These are phyloP conservation scores for Acrobasis suavella DNA, from an alignment of 2,888 invertebrate genomes.

Conservation along the genomic window DNA sequence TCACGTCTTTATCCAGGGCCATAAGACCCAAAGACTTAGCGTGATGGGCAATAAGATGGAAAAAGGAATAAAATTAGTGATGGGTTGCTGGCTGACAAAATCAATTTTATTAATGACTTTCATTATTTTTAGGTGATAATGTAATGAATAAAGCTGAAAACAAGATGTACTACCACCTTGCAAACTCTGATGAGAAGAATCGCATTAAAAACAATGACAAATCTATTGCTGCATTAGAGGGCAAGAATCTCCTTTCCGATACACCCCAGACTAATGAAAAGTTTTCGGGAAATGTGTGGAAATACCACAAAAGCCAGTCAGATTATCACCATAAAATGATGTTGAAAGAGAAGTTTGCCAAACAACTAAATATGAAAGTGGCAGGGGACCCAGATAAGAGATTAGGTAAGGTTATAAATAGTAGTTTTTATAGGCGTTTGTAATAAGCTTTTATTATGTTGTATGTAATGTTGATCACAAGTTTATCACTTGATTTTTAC, in stretches of 20 bases:
- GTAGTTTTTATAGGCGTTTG: too few relatives aligned
- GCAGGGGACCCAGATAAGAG: slow-evolving; percentile 51
- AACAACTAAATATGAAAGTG: slow-evolving; percentile 53
- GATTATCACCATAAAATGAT: slow-evolving; percentile 57
- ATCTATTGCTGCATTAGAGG: slow-evolving; percentile 69
- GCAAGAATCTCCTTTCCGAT: slow-evolving; percentile 65
- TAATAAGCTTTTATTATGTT: too few relatives aligned
- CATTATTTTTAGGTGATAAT: slow-evolving; percentile 63
- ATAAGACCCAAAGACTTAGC: too few relatives aligned
- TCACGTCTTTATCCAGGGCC: too few relatives aligned
- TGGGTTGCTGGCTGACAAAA: too few relatives aligned
- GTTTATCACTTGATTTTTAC: too few relatives aligned
- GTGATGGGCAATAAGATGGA: too few relatives aligned
- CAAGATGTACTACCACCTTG: slow-evolving; percentile 56
- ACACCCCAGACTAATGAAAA: slow-evolving; percentile 49
- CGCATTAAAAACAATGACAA: slow-evolving; percentile 72
- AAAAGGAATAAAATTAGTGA: too few relatives aligned
- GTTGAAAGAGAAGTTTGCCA: slow-evolving; percentile 64
- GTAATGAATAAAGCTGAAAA: slow-evolving; percentile 47
- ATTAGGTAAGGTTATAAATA: slow-evolving; percentile 44
- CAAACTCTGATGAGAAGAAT: slow-evolving; percentile 60
- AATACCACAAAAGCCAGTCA: slow-evolving; percentile 49
- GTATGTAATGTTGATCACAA: too few relatives aligned
- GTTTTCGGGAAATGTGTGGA: slow-evolving; percentile 61
- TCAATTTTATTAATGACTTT: too few relatives aligned